Percentiles rank a stretch among this genome's conserved stretches.
Conservation (phyloP, 2,888 invertebrate genomes). For the Microplitis deprimator region DNA sequence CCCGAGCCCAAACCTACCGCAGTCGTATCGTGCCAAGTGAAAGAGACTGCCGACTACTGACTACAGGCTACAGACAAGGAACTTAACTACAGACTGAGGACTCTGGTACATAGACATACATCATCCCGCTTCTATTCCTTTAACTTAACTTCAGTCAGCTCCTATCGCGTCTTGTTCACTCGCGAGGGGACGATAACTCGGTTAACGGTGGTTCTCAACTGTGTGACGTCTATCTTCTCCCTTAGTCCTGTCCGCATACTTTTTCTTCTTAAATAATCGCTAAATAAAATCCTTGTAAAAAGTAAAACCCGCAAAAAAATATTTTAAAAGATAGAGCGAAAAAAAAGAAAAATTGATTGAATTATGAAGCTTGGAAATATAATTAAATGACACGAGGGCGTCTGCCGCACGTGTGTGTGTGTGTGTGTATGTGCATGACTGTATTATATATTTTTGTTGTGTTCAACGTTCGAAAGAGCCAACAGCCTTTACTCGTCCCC, state of each 20-base stretch:
- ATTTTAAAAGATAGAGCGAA: constrained; percentile 1
- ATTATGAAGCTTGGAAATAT: not conserved
- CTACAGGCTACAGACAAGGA: too few species aligned
- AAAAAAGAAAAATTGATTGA: not conserved
- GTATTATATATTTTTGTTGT: not conserved
- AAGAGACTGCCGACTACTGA: not conserved
- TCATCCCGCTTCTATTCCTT: too few species aligned
- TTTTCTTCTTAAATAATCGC: not conserved
- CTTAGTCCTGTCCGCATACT: not conserved
- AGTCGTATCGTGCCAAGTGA: too few species aligned
- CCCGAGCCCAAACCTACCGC: not conserved
- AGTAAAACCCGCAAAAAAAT: not conserved
- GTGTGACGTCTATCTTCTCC: not conserved
- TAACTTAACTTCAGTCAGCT: not conserved
- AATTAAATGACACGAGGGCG: constrained; percentile 10
- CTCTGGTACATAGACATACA: too few species aligned
- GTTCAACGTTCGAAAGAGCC: not conserved
- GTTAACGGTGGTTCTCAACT: constrained; percentile 64
- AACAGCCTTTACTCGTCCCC: constrained; percentile 34
- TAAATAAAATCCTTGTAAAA: not conserved
- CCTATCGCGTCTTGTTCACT: constrained; percentile 13
- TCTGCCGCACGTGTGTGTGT: not conserved
- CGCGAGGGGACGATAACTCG: constrained; percentile 61
- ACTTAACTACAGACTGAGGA: too few species aligned
- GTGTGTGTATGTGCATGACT: not conserved